Percentiles rank a stretch among this genome's conserved stretches.
Conservation (phyloP, 2,113 vertebrate species). For the Heptranchias perlo region DNA sequence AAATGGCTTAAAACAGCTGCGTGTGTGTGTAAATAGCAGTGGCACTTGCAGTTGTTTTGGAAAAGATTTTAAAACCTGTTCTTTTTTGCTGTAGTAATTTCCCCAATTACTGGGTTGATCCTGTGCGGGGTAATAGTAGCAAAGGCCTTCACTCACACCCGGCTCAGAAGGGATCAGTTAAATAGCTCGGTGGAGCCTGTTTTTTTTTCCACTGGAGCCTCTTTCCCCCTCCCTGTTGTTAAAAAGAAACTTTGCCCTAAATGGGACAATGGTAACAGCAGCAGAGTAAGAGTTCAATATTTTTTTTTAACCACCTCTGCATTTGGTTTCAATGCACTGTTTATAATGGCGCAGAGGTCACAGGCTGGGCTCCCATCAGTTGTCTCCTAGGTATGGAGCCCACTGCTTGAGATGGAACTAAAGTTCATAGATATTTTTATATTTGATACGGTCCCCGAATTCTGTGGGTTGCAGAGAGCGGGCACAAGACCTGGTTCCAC, state of each 20-base stretch:
- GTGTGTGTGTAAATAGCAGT: too few relatives aligned
- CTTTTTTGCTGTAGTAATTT: too few relatives aligned
- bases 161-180: background rate
- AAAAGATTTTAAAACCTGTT: too few relatives aligned
- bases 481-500: background rate
- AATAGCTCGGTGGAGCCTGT: too few relatives aligned
- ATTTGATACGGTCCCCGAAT: background rate
- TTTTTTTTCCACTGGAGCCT: background rate
- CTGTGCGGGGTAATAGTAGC: too few relatives aligned
- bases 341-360: background rate
- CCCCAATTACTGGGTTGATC: too few relatives aligned
- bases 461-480: background rate
- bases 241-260: background rate
- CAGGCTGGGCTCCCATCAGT: background rate
- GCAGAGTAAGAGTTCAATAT: background rate
- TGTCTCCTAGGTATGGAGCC: background rate
- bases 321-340: background rate
- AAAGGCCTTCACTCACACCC: background rate
- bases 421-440: background rate
- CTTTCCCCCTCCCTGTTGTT: background rate
- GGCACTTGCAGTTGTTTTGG: too few relatives aligned
- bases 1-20: too few relatives aligned
- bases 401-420: background rate
- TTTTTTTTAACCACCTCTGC: background rate
- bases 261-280: background rate